phyloP scores from a whole-genome alignment of 2,797 vertebrate genomes.

The Hypotaenidia philippensis region DNA sequence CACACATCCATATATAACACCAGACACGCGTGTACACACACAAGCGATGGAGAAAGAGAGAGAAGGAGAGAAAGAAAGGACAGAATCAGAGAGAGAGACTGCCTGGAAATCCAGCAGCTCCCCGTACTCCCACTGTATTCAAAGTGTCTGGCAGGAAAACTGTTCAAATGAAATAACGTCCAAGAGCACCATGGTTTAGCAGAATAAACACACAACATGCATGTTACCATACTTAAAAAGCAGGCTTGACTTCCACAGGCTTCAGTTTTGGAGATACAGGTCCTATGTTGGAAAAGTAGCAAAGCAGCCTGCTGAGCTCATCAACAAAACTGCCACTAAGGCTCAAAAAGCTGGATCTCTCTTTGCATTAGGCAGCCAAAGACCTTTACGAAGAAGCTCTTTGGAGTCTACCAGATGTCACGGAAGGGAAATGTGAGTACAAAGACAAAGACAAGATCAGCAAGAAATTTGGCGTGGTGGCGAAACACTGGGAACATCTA shows the following conservation, averaged over 20 bases:
- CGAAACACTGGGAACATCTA: not conserved
- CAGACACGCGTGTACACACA: conserved; percentile 46
- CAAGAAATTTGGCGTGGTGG: not conserved
- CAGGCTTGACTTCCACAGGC: not conserved
- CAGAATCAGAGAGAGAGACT: conserved; percentile 67
- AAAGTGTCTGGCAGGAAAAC: not conserved
- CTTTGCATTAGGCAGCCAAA: conserved; percentile 2
- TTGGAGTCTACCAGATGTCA: conserved; percentile 4
- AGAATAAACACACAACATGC: not conserved
- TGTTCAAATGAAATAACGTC: not conserved
- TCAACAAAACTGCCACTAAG: not conserved
- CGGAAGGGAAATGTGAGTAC: conserved; percentile 11
- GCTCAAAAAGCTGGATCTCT: not conserved
- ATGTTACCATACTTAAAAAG: not conserved
- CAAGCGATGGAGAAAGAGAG: conserved; percentile 33
- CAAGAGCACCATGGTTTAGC: not conserved
- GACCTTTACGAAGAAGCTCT: conserved; percentile 13
- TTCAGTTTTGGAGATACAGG: not conserved
- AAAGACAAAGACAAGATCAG: conserved; percentile 32
- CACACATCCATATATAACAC: conserved; percentile 77
- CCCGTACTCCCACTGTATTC: not conserved
- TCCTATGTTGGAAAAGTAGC: not conserved
- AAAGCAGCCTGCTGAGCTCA: conserved; percentile 6
- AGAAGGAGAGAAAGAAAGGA: conserved; percentile 59
- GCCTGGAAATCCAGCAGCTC: not conserved